These are phyloP conservation scores for Chaetops frenatus DNA, from an alignment of 2,113 vertebrate genomes.

Conservation along the genomic window DNA sequence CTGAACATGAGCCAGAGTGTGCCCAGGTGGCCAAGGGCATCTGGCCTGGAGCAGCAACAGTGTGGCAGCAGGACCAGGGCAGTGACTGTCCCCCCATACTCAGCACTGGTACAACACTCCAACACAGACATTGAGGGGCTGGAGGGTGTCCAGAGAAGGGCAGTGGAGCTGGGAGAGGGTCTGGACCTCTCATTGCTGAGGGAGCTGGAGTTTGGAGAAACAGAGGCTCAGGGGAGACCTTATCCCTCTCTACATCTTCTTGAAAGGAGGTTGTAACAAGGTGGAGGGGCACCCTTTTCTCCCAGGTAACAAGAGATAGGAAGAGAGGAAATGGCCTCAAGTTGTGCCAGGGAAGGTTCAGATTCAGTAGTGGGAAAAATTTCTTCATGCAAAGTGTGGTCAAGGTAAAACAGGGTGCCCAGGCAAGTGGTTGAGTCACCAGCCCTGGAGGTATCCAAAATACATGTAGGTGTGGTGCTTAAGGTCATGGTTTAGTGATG, in stretches of 20 bases:
- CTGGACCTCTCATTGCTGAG: background rate
- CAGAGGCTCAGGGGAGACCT: background rate
- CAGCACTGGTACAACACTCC: background rate
- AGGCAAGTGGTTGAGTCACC: background rate
- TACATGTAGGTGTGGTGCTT: too few species aligned
- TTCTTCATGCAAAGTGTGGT: background rate
- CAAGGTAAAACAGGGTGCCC: background rate
- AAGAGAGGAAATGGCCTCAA: background rate
- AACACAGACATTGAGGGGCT: fast-evolving
- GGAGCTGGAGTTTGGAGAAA: background rate
- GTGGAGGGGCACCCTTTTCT: background rate
- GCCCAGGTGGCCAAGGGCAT: background rate
- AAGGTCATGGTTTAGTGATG: too few species aligned
- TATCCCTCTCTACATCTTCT: background rate
- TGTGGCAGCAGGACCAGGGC: background rate
- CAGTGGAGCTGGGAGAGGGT: background rate
- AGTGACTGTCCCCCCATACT: background rate
- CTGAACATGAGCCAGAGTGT: background rate
- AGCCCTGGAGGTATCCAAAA: background rate
- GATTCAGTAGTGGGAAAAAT: background rate
- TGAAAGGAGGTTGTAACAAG: background rate
- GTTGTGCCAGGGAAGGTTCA: background rate
- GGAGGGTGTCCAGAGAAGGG: background rate
- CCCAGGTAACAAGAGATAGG: background rate
- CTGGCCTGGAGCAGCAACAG: too few species aligned